Evolutionary conservation across 2,113 vertebrate species (phyloP), one percentile per base, ranked within the genome.

Genomic region (Oplegnathus fasciatus): DNA sequence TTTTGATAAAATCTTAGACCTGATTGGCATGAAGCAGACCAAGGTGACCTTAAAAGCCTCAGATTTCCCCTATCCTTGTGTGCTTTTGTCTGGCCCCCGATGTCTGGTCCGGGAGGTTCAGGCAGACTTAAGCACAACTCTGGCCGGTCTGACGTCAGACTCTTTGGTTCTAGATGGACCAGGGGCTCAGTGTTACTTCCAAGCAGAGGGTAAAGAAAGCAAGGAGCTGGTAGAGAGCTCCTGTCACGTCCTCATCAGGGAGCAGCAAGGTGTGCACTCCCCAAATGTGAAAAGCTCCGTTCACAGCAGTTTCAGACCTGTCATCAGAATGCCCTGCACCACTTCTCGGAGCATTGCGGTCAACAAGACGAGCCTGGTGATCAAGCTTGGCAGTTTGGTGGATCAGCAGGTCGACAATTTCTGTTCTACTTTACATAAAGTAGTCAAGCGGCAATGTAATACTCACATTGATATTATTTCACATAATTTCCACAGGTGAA

Each of bases 71-170:
- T 0, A 14, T 17, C 91, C 91, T 1, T 70, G 84, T 62, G 70
- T 94, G 44, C 5, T 80, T 1, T 11, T 95, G 37, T 89, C 89
- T 61, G 95, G 95, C 48, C 93, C 91, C 20, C 52, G 66, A 0
- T 34, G 62, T 30, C 52, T 26, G 15, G 90, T 95, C 52, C 58
- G 65, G 22, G 57, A 87, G 9, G 34, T 37, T 37, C 34, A 37
- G 34, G 6, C 34, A 37, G 34, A 37, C 6, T 37, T 37, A 37
- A 37, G 6, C 6, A 6, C 34, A 37, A 28, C 20, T 62, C 37
- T 95, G 30, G 64, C 14, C 4, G 34, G 20, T 57, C 64, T 95
- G 32, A 62, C 14, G 0, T 60, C 22, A 8, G 78, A 92, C 9
- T 82, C 15, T 0, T 32, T 87, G 9, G 10, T 76, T 32, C 48